Evolutionary conservation across 2,113 vertebrate species (phyloP).

Genomic region (Brachypteracias leptosomus): DNA sequence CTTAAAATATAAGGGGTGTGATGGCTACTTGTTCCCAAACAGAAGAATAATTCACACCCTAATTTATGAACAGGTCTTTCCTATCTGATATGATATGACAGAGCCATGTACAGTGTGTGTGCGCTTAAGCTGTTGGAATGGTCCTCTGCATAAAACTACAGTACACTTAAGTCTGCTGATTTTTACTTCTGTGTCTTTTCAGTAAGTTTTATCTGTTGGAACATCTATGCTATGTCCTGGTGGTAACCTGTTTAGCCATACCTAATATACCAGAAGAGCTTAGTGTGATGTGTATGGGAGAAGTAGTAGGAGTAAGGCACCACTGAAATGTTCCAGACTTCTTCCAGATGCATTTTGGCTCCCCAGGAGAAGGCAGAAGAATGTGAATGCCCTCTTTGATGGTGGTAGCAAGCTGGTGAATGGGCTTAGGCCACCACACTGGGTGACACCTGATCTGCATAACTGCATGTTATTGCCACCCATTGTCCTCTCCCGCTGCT

Average conservation of each 20-base stretch:
- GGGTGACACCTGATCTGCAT: neutral
- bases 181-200: neutral
- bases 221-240: neutral
- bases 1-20: neutral
- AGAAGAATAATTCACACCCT: neutral
- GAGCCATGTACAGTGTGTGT: neutral
- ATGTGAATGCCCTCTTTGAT: neutral
- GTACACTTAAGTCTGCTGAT: neutral
- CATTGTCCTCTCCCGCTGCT: neutral
- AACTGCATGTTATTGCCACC: neutral
- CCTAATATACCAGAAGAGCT: neutral
- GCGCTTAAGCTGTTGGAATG: neutral
- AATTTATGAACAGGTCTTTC: neutral
- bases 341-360: neutral
- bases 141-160: neutral
- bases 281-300: fast-evolving
- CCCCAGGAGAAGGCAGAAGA: neutral
- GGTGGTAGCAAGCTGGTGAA: neutral
- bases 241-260: neutral
- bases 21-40: neutral
- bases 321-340: neutral
- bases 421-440: neutral
- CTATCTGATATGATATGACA: neutral
- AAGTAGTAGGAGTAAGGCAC: neutral
- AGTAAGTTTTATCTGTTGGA: neutral